Evolutionary conservation across 92 coral and sea anemone genomes (phyloP).

Genomic region (Siderastrea radians): DNA sequence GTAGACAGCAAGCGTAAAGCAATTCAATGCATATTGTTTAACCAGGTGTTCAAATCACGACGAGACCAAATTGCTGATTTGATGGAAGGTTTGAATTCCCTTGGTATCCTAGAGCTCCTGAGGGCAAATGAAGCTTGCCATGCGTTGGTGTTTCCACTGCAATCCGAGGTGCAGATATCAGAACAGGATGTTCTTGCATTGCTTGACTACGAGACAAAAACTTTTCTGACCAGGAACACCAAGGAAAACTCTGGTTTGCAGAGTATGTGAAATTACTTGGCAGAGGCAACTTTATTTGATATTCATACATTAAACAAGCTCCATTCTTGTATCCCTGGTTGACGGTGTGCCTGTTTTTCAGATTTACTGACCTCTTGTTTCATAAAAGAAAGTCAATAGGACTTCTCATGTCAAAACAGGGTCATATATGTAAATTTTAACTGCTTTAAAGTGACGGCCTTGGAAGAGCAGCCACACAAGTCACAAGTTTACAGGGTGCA

Average conservation of each 20-base stretch:
- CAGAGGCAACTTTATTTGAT: slow-evolving; percentile 36
- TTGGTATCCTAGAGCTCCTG: slow-evolving; percentile 52
- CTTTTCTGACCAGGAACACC: slow-evolving; percentile 31
- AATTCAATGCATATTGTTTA: slow-evolving; percentile 49
- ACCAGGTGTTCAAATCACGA: slow-evolving; percentile 54
- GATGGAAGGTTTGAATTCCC: slow-evolving; percentile 53
- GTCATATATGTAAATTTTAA: no score
- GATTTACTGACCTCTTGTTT: no score
- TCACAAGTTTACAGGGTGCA: no score
- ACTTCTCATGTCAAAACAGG: no score
- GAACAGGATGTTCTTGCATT: slow-evolving; percentile 38
- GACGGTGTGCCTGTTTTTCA: no score
- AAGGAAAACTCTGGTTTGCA: slow-evolving; percentile 45
- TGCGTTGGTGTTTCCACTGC: slow-evolving; percentile 61
- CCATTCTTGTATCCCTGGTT: no score
- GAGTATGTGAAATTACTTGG: slow-evolving; percentile 55
- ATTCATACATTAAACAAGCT: no score
- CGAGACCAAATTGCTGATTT: slow-evolving; percentile 61
- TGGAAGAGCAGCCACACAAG: no score
- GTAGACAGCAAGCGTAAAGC: slow-evolving; percentile 51
- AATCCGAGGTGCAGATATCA: slow-evolving; percentile 46
- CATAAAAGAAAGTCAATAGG: no score
- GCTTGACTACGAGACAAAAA: slow-evolving; percentile 15
- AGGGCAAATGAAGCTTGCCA: slow-evolving; percentile 53
- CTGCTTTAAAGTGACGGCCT: no score